Conservation (phyloP, 1,140 invertebrate genomes). For the Carcinoscorpius rotundicauda region DNA sequence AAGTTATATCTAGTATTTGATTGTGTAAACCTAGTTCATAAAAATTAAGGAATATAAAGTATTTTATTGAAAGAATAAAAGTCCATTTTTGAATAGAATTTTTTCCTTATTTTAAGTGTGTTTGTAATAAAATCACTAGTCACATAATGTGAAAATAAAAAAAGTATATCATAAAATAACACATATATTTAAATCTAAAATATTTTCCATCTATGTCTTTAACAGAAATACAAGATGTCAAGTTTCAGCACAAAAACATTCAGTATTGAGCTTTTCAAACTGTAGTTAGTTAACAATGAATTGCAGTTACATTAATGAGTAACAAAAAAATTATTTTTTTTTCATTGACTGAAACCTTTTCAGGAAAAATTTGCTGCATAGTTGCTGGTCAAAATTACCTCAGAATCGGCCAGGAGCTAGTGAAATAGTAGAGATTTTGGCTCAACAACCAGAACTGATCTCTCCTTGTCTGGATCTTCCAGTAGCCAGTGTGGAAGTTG, state of each 20-base stretch:
- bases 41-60: too few relatives aligned
- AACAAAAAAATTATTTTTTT: too few relatives aligned
- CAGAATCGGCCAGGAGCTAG: conserved; percentile 54
- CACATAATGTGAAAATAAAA: background rate
- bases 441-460: conserved; percentile 58
- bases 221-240: too few relatives aligned
- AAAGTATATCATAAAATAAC: background rate
- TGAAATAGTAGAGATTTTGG: conserved; percentile 65
- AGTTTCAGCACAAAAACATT: too few relatives aligned
- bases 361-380: conserved; percentile 56
- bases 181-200: background rate
- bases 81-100: background rate
- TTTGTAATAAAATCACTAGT: background rate
- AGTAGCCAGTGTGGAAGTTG: conserved; percentile 51
- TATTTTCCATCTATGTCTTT: conserved; percentile 12
- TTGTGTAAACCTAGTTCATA: too few relatives aligned
- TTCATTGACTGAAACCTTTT: conserved; percentile 2
- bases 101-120: background rate
- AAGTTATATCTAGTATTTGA: too few relatives aligned
- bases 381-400: conserved; percentile 61
- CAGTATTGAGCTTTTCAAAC: too few relatives aligned
- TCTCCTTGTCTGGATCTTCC: conserved; percentile 66
- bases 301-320: too few relatives aligned
- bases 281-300: too few relatives aligned
- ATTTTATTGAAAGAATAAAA: too few relatives aligned